These are phyloP conservation scores for Lasioglossum pauxillum DNA, from an alignment of 2,888 invertebrate genomes.

Conservation along the genomic window DNA sequence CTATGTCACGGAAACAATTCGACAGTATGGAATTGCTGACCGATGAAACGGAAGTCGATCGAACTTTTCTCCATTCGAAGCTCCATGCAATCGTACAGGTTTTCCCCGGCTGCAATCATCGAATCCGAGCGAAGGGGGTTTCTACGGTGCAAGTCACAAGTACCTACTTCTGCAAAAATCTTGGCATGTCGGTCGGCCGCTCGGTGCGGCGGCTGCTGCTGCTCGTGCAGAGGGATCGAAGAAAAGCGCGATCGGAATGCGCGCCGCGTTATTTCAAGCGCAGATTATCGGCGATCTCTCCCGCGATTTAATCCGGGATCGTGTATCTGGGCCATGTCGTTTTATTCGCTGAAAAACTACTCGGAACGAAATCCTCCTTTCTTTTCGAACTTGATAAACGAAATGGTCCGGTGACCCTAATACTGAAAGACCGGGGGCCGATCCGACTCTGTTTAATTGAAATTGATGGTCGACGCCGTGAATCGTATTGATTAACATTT, in stretches of 20 bases:
- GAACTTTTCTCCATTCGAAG: constrained; percentile 64
- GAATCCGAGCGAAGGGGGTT: constrained; percentile 27
- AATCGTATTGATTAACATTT: constrained; percentile 11
- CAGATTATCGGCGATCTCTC: constrained; percentile 57
- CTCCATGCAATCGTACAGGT: constrained; percentile 54
- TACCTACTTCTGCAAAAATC: constrained; percentile 58
- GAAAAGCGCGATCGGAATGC: constrained; percentile 50
- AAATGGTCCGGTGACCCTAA: constrained; percentile 14
- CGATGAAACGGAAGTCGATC: constrained; percentile 66
- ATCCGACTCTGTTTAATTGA: constrained; percentile 3
- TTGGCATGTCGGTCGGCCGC: constrained; percentile 33
- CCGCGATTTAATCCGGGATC: constrained; percentile 58
- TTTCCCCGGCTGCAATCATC: constrained; percentile 46
- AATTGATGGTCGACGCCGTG: neutral
- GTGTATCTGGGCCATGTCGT: constrained; percentile 51
- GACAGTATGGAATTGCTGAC: constrained; percentile 67
- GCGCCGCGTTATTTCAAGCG: constrained; percentile 55
- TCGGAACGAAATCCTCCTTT: constrained; percentile 17
- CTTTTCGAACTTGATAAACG: neutral
- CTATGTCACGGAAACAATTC: constrained; percentile 71
- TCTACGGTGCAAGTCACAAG: constrained; percentile 40
- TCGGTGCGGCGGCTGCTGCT: neutral
- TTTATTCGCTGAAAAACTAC: constrained; percentile 36
- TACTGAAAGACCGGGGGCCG: neutral
- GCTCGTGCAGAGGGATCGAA: neutral